Percentiles rank a stretch among this genome's conserved stretches.
Conservation (phyloP, 1,140 invertebrate species). For the Ericerus pela region DNA sequence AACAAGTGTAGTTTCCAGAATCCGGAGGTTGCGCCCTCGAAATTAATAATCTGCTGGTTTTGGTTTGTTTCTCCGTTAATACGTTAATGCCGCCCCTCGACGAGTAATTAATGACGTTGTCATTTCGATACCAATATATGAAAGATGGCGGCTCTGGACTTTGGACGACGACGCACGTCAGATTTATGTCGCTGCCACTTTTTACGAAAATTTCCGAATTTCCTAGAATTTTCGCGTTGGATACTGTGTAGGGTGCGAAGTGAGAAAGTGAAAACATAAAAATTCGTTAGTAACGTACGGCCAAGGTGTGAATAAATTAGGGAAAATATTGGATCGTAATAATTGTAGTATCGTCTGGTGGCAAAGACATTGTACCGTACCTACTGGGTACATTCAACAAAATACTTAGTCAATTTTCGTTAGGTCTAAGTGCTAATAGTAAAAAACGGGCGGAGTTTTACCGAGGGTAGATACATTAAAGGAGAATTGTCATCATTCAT, state of each 20-base stretch:
- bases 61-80: conserved; percentile 68
- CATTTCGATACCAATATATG: conserved; percentile 81
- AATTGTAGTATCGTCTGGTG: too few relatives aligned
- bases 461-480: too few relatives aligned
- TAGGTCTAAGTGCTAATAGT: too few relatives aligned
- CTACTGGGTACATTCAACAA: too few relatives aligned
- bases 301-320: too few relatives aligned
- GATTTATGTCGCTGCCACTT: conserved; percentile 76
- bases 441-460: too few relatives aligned
- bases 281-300: too few relatives aligned
- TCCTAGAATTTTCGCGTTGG: conserved; percentile 71
- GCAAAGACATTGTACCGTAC: too few relatives aligned
- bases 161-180: conserved; percentile 70
- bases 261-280: conserved; percentile 20
- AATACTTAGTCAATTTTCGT: too few relatives aligned
- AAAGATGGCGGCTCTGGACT: conserved; percentile 76
- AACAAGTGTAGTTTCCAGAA: conserved; percentile 77
- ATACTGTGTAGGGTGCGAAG: conserved; percentile 47
- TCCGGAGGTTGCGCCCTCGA: conserved; percentile 44
- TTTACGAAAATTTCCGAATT: conserved; percentile 72
- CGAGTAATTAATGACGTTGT: conserved; percentile 74
- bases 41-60: conserved; percentile 66
- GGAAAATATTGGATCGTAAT: too few relatives aligned
- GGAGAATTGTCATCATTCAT: too few relatives aligned
- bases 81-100: conserved; percentile 69